Conservation (phyloP, 2,113 vertebrate species). For the Centropus unirufus region DNA sequence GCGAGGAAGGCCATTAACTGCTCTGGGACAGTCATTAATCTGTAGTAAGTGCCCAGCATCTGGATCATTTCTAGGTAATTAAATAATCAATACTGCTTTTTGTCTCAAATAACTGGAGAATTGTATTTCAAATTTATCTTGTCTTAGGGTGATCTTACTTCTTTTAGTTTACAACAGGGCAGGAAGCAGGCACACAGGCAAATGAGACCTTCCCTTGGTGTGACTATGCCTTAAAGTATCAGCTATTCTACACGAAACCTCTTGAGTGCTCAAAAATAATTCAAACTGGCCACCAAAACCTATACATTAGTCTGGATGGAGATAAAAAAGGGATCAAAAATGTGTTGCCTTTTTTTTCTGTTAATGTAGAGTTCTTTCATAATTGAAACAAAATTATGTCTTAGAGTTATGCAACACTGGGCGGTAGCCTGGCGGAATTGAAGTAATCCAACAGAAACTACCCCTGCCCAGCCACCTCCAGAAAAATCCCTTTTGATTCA, state of each 20-base stretch:
- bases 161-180: background rate
- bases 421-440: background rate
- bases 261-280: background rate
- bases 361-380: background rate
- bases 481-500: background rate
- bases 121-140: conserved; percentile 35
- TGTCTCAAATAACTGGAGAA: conserved; percentile 17
- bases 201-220: background rate
- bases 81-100: conserved; percentile 59
- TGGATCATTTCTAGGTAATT: conserved; percentile 27
- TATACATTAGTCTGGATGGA: background rate
- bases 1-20: conserved; percentile 10
- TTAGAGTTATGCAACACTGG: background rate
- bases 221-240: background rate
- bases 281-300: background rate
- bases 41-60: conserved; percentile 37
- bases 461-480: background rate
- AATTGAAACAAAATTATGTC: background rate
- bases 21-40: conserved; percentile 51
- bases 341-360: background rate
- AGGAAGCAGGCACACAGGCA: background rate
- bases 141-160: background rate
- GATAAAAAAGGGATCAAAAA: background rate
- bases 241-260: background rate
- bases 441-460: background rate